Evolutionary conservation across 2,888 invertebrate species (phyloP).

Genomic region (Aphidoletes aphidimyza): DNA sequence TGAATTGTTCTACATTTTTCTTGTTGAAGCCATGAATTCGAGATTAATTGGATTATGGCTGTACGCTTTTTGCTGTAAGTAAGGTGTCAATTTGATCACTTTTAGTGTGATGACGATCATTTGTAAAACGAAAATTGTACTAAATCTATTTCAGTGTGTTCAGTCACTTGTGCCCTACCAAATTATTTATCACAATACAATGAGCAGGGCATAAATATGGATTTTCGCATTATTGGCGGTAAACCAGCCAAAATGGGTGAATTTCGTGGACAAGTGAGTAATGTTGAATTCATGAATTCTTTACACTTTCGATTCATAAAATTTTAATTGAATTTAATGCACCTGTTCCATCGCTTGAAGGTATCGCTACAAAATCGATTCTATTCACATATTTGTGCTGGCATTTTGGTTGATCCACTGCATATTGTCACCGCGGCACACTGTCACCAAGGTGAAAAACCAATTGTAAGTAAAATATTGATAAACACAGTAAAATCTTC

Average conservation of each 20-base stretch:
- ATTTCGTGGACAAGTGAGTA: slow-evolving; percentile 61
- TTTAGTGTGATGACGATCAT: too few species aligned
- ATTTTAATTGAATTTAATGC: background rate
- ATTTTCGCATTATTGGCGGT: slow-evolving; percentile 57
- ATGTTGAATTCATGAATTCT: background rate
- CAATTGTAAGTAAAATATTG: background rate
- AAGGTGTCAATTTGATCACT: too few species aligned
- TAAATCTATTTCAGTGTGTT: background rate
- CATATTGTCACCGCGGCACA: slow-evolving; percentile 7
- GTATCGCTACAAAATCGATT: slow-evolving; percentile 22
- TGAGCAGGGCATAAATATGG: slow-evolving; percentile 29
- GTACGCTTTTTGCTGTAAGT: background rate
- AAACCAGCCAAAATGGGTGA: slow-evolving; percentile 54
- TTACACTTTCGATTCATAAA: background rate
- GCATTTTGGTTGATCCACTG: background rate
- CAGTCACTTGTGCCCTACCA: background rate
- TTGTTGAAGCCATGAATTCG: background rate
- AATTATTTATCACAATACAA: slow-evolving; percentile 5
- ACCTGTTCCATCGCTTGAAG: background rate
- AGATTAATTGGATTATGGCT: background rate
- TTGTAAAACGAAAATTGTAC: too few species aligned
- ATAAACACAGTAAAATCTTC: background rate
- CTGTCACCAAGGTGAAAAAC: background rate
- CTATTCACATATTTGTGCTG: background rate
- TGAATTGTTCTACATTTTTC: too few species aligned